These are phyloP conservation scores for Thysanoteuthis rhombus DNA, from an alignment of 2,888 invertebrate genomes.

Conservation along the genomic window DNA sequence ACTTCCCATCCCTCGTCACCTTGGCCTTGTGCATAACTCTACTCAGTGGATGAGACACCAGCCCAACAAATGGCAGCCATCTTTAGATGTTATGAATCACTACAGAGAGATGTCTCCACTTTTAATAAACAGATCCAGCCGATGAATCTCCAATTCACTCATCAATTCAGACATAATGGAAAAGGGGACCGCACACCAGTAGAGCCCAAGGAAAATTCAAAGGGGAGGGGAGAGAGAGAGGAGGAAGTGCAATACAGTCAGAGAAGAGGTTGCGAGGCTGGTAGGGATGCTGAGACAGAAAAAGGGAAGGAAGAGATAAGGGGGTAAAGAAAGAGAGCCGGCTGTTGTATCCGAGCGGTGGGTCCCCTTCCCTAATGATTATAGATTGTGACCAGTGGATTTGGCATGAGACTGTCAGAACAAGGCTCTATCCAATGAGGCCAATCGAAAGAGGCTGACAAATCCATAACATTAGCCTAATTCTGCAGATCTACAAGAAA, in stretches of 20 bases:
- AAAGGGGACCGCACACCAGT: neutral
- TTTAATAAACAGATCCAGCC: neutral
- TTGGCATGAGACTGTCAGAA: neutral
- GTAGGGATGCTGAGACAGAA: neutral
- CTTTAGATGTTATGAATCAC: conserved; percentile 12
- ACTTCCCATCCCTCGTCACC: neutral
- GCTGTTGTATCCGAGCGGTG: neutral
- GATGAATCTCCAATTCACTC: conserved; percentile 12
- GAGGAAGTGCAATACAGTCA: too few relatives aligned
- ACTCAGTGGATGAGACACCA: neutral
- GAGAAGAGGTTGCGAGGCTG: neutral
- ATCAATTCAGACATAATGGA: conserved; percentile 12
- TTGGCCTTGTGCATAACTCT: neutral
- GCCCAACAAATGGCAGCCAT: neutral
- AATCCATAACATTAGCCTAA: neutral
- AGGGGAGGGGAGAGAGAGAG: neutral
- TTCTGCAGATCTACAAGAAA: neutral
- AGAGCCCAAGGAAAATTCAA: neutral
- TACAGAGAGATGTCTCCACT: neutral
- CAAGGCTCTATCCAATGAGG: conserved; percentile 12
- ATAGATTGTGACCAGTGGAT: conserved; percentile 12
- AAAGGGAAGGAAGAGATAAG: neutral
- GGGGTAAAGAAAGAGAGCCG: neutral
- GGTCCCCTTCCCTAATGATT: neutral
- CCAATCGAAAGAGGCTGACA: neutral